phyloP scores from a whole-genome alignment of 2,113 vertebrate species.

The Alligator mississippiensis region DNA sequence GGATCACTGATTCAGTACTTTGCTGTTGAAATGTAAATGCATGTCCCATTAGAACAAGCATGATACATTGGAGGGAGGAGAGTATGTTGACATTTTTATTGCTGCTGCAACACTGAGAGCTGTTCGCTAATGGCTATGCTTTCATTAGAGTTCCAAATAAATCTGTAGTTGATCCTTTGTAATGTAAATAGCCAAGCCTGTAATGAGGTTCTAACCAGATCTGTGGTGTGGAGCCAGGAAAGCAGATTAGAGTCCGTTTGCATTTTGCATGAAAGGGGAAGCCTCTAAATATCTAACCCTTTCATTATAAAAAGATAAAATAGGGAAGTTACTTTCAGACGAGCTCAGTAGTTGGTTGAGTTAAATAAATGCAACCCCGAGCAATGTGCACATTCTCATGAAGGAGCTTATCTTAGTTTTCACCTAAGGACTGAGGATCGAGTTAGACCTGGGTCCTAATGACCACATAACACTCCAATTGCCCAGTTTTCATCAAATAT shows the following conservation, averaged over 20 bases:
- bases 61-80: slow-evolving; percentile 1
- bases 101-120: slow-evolving; percentile 23
- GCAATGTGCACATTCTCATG: neutral
- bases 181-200: slow-evolving; percentile 20
- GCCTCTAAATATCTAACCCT: neutral
- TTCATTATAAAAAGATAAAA: neutral
- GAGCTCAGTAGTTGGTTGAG: neutral
- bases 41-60: slow-evolving; percentile 11
- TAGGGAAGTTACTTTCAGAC: neutral
- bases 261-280: neutral
- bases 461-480: neutral
- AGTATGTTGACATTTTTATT: slow-evolving; percentile 3
- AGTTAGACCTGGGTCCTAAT: fast-evolving
- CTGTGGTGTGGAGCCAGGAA: slow-evolving; percentile 6
- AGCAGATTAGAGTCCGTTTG: neutral
- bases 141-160: slow-evolving; percentile 11
- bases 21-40: slow-evolving; percentile 4
- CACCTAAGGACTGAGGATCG: neutral
- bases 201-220: slow-evolving; percentile 15
- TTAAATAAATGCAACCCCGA: neutral
- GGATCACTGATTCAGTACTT: slow-evolving; percentile 12
- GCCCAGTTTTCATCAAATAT: neutral
- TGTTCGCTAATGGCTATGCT: slow-evolving; percentile 14
- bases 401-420: neutral
- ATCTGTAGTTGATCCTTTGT: slow-evolving; percentile 34